Percentiles rank a stretch among this genome's conserved stretches.
These are phyloP conservation scores for Pterostichus niger DNA, from an alignment of 2,888 invertebrate genomes.

Conservation along the genomic window DNA sequence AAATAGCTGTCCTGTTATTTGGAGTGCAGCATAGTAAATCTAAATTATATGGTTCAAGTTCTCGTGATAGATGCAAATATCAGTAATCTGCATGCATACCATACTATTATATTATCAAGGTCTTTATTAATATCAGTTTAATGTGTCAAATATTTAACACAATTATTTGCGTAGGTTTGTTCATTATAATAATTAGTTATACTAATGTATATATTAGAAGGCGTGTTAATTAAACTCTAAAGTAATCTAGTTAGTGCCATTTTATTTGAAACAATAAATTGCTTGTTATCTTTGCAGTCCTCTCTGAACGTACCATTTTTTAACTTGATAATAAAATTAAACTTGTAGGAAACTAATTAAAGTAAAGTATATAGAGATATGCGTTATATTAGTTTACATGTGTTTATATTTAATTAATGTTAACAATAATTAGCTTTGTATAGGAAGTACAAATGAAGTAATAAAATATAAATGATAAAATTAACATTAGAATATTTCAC, in stretches of 20 bases:
- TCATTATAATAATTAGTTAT: conserved; percentile 49
- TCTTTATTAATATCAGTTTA: conserved; percentile 58
- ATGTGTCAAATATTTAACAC: conserved; percentile 66
- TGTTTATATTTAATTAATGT: conserved; percentile 8
- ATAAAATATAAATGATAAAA: conserved; percentile 55
- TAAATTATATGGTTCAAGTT: conserved; percentile 66
- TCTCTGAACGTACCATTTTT: conserved; percentile 4
- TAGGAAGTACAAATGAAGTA: conserved; percentile 60
- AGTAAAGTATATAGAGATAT: not conserved
- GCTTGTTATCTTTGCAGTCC: conserved; percentile 7
- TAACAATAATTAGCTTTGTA: conserved; percentile 43
- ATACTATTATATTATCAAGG: conserved; percentile 60
- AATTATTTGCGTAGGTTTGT: conserved; percentile 59
- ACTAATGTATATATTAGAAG: not conserved
- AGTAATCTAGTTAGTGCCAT: not conserved
- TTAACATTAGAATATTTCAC: conserved; percentile 16
- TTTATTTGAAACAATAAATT: conserved; percentile 40
- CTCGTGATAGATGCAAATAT: conserved; percentile 59
- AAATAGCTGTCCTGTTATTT: conserved; percentile 63
- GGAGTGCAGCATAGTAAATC: conserved; percentile 55
- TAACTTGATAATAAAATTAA: conserved; percentile 37
- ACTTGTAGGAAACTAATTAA: conserved; percentile 13
- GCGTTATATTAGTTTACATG: not conserved
- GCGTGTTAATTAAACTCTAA: conserved; percentile 17
- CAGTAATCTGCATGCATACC: conserved; percentile 60